Base-by-base conservation (phyloP, 2,888 invertebrate species). In the Dasysyrphus tricinctus region DNA sequence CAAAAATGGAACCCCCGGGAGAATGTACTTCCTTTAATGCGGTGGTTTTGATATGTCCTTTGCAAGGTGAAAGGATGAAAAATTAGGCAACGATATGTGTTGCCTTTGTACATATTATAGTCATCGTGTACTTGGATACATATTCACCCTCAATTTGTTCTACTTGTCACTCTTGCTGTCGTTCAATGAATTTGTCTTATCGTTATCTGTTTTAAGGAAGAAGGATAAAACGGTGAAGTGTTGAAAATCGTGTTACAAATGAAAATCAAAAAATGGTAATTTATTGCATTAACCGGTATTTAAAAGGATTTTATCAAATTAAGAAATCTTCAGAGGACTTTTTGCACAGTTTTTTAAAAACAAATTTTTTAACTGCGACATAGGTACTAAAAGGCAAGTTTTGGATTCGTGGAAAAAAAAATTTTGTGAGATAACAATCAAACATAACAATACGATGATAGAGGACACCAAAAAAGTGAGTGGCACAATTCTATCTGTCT, bases 111-210 rank as follows among this genome's bases (percentile, higher is more conserved):
- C n/a, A n/a, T 14, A 5, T 34, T 16, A 16, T 57, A 11, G 34
- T 34, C 57, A 34, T 37, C 37, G 39, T 19, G 61, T 14, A 19
- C 37, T n/a, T 34, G 2, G 42, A 29, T 73, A 54, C 34, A 65
- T 69, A 16, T 70, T 67, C 63, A 63, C 42, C 65, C 70, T 72
- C 75, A 80, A 84, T 84, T 84, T 84, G 80, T 80, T 80, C 65
- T 57, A 47, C 74, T 75, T 83, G 83, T 83, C 83, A 61, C 61
- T 61, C 0, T 57, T 9, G 47, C 34, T 83, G 78, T 34, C 65
- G 32, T 47, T 24, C 24, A 19, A 32, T 54, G 61, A 39, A 51
- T 34, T 29, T 34, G n/a, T 67, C 73, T 61, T 77, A 73, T 67
- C 59, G 56, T 24, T 24, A 1, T 14, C 29, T 1, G 2, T 5